Percentiles rank a stretch among this genome's conserved stretches.
These are phyloP conservation scores for Paralichthys olivaceus DNA, from an alignment of 2,113 vertebrate species.

Conservation along the genomic window DNA sequence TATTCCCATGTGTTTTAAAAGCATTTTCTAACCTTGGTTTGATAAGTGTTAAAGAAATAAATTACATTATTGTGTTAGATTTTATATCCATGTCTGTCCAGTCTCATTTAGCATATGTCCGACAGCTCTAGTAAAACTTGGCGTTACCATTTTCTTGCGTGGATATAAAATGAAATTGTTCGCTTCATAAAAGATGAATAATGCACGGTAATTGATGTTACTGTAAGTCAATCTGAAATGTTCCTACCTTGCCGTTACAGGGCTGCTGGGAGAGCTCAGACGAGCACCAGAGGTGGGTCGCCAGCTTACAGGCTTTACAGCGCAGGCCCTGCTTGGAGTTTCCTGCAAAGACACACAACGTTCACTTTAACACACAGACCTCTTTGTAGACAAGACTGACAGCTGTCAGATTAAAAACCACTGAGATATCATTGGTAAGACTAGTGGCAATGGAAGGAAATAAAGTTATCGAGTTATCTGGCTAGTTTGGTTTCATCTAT, in stretches of 20 bases:
- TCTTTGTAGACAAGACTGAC: not conserved
- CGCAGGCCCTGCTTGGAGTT: constrained; percentile 92
- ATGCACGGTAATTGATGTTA: not conserved
- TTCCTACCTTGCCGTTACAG: constrained; percentile 87
- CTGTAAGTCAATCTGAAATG: not conserved
- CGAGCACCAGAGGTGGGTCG: constrained; percentile 91
- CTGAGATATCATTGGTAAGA: too few relatives aligned
- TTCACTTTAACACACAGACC: not conserved
- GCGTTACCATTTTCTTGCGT: not conserved
- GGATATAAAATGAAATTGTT: not conserved
- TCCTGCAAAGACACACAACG: constrained; percentile 73
- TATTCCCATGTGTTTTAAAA: too few relatives aligned
- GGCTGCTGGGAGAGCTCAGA: constrained; percentile 89
- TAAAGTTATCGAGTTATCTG: too few relatives aligned
- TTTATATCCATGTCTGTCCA: too few relatives aligned
- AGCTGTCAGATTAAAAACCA: not conserved
- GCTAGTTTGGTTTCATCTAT: too few relatives aligned
- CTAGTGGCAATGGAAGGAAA: too few relatives aligned
- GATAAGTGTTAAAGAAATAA: too few relatives aligned
- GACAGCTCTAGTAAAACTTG: not conserved
- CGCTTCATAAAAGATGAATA: not conserved
- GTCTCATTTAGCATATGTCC: not conserved
- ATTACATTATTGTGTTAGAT: too few relatives aligned
- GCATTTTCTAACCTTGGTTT: too few relatives aligned
- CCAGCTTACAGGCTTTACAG: constrained; percentile 89